Conservation (phyloP, 2,888 invertebrate species). For the Celastrina argiolus region DNA sequence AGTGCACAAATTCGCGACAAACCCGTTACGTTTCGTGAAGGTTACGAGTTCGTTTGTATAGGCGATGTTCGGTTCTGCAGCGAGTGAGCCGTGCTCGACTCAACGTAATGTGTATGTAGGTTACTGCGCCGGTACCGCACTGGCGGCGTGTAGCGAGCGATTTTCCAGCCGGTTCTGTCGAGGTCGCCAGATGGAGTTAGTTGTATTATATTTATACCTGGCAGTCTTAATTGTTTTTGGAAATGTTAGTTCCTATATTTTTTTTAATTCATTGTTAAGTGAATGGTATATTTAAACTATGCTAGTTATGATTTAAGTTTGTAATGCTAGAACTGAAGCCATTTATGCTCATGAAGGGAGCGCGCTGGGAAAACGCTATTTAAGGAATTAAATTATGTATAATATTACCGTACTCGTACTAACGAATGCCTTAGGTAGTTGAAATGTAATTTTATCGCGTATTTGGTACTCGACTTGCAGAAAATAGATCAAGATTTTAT, state of each 20-base stretch:
- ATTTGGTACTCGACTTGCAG: conserved; percentile 18
- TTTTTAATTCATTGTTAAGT: conserved; percentile 19
- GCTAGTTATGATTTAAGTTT: conserved; percentile 11
- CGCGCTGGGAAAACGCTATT: conserved; percentile 19
- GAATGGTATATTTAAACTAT: conserved; percentile 13
- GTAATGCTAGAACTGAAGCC: conserved; percentile 12
- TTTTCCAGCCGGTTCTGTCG: conserved; percentile 8
- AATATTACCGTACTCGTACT: conserved; percentile 20
- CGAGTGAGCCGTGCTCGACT: neutral
- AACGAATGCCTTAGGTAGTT: conserved; percentile 25
- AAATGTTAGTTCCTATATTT: conserved; percentile 23
- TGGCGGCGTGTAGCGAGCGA: neutral
- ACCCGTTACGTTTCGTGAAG: conserved; percentile 35
- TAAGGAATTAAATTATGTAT: conserved; percentile 7
- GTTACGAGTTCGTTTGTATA: conserved; percentile 12
- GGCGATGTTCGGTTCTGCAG: neutral
- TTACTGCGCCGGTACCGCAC: neutral
- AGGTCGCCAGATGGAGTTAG: conserved; percentile 12
- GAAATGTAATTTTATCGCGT: conserved; percentile 23
- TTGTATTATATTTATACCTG: conserved; percentile 16
- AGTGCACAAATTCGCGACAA: conserved; percentile 43
- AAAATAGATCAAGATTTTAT: neutral
- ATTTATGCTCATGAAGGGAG: conserved; percentile 13
- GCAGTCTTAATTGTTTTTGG: conserved; percentile 15
- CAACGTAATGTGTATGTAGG: neutral